Base-by-base conservation (phyloP, 2,797 vertebrate species). In the Paratrypauchen microcephalus region DNA sequence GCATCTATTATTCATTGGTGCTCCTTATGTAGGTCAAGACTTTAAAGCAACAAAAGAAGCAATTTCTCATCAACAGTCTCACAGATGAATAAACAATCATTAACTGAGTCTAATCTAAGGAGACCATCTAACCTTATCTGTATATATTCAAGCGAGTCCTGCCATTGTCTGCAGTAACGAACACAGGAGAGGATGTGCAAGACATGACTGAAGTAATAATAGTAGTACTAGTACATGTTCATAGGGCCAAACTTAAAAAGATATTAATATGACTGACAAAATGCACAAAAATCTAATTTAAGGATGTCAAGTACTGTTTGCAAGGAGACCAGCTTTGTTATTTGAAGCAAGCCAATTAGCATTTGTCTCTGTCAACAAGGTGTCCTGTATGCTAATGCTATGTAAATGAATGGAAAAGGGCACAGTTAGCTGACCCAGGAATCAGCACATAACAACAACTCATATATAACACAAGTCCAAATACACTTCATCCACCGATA, bases 111-210 rank as follows among this genome's bases (percentile, higher is more conserved):
- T 61, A 71, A 61, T 81, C 69, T 80, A 12, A 15, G 15, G 56
- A 71, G 47, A 69, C 55, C 47, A n/a, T 66, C 68, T 72, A 45
- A 73, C 64, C 61, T 71, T 47, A 68, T 76, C 39, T 58, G 58
- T 79, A 79, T 57, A 66, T 65, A 69, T 15, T 55, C 59, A 61
- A 60, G 56, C 71, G 60, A 79, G 50, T 36, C 56, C 30, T 61
- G 76, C 41, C 47, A 76, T 80, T 71, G 76, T 79, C 66, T 64
- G 57, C 48, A 70, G 65, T 73, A 74, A 81, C 73, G 69, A 74
- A 41, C 26, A 52, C 47, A 23, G 71, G 65, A 71, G 45, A 68
- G 70, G 41, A 23, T 65, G 65, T 64, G 32, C 18, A 66, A 54
- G 19, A 21, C 26, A 6, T 18, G 52, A 59, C 48, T 18, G 19